A percentile compares a stretch with the other conserved stretches of the same genome.
phyloP scores from a whole-genome alignment of 2,113 vertebrate genomes.

The Mirza zaza region DNA sequence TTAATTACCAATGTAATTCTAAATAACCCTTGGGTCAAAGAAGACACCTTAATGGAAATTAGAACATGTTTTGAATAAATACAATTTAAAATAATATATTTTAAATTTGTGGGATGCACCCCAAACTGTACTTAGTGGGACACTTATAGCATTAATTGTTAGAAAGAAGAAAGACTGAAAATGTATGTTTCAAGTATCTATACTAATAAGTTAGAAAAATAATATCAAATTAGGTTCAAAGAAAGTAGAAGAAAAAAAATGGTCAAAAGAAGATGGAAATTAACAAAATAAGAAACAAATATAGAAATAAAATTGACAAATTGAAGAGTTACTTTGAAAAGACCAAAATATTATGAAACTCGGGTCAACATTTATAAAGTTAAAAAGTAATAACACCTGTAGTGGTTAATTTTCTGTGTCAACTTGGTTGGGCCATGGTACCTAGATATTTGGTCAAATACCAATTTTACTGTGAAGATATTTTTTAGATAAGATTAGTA shows the following conservation, averaged over 20 bases:
- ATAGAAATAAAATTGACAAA: not conserved
- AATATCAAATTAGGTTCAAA: not conserved
- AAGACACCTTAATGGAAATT: not conserved
- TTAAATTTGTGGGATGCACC: not conserved
- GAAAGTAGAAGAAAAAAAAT: not conserved
- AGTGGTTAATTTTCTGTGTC: not conserved
- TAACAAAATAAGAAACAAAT: not conserved
- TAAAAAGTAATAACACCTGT: too few species aligned
- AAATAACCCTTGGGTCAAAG: not conserved
- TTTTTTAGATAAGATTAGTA: not conserved
- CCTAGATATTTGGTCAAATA: not conserved
- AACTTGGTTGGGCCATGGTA: not conserved
- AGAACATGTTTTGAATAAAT: not conserved
- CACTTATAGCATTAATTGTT: not conserved
- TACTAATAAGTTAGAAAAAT: not conserved
- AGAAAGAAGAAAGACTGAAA: not conserved
- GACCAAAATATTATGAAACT: not conserved
- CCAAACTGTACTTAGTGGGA: not conserved
- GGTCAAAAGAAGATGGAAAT: not conserved
- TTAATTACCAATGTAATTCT: not conserved
- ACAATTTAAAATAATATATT: not conserved
- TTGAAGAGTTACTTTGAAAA: not conserved
- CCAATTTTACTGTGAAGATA: not conserved
- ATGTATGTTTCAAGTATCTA: not conserved
- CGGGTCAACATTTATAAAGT: not conserved